These are phyloP conservation scores for Tipula confusa DNA, from an alignment of 2,888 invertebrate species.

Conservation along the genomic window DNA sequence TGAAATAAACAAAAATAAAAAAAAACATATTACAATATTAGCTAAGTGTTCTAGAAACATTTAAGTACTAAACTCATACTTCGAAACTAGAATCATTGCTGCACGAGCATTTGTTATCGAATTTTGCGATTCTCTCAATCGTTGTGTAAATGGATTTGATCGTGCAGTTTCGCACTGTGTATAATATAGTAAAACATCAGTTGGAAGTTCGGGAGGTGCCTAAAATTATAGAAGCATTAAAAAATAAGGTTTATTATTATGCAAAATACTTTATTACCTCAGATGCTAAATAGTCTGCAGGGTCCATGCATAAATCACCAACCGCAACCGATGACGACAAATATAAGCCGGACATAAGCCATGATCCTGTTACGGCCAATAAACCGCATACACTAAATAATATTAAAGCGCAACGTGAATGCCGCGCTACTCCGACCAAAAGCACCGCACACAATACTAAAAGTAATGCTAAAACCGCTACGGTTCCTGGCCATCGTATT, in stretches of 20 bases:
- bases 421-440: constrained; percentile 81
- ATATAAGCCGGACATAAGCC: constrained; percentile 84
- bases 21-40: not conserved
- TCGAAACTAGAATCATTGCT: constrained; percentile 50
- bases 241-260: not conserved
- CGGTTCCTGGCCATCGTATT: constrained; percentile 82
- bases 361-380: constrained; percentile 81
- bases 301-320: constrained; percentile 80
- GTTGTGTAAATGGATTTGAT: constrained; percentile 76
- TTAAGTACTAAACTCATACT: constrained; percentile 35
- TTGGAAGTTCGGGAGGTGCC: constrained; percentile 55
- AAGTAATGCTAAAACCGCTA: constrained; percentile 79
- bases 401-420: constrained; percentile 84
- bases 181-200: constrained; percentile 68
- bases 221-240: not conserved
- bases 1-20: not conserved
- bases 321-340: constrained; percentile 79
- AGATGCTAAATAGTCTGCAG: constrained; percentile 72
- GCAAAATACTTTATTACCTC: too few species aligned
- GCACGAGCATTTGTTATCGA: constrained; percentile 55
- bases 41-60: not conserved
- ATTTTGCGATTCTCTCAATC: constrained; percentile 71
- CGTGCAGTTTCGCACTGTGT: constrained; percentile 77
- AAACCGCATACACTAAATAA: constrained; percentile 83
- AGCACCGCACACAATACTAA: constrained; percentile 84